Base-by-base conservation (phyloP, 2,888 invertebrate genomes). In the Euproctis similis region DNA sequence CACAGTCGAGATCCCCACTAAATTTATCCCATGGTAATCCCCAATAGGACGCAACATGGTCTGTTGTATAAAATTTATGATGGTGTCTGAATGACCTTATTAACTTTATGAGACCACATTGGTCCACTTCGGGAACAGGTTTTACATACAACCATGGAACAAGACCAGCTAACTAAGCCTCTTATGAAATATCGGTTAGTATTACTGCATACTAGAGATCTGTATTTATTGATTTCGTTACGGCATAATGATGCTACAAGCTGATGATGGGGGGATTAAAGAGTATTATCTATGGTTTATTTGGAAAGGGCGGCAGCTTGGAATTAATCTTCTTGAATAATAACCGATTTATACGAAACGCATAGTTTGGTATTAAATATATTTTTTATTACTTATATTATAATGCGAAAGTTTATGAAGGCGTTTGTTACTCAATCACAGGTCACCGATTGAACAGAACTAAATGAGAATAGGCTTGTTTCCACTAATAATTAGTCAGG, bases 91-190 rank as follows among this genome's bases (percentile, higher is more conserved):
- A 58, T 64, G 70, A 71, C 71, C 75, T 78, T 74, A 77, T 78
- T 78, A 74, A 70, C 73, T 76, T 77, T 74, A 77, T 77, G 64
- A 62, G 59, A 60, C 70, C 66, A 59, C 73, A 21, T 68, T 59
- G 67, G 57, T 59, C 60, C 53, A 63, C 50, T 64, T 67, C 38
- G 45, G n/a, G 49, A 75, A 80, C 78, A 57, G 65, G 80, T 80
- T n/a, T 78, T 69, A 24, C 10, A 31, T 41, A 46, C 39, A 41
- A 38, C 42, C 31, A 50, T 34, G 42, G 30, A 36, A 40, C 40
- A 31, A 43, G 43, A 28, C 39, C 35, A 26, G 29, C 34, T 39
- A 16, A 36, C 12, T 36, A 47, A 50, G 39, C 46, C 32, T 42
- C 45, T 50, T 50, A 46, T 32, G 28, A 47, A 45, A 52, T 51